phyloP scores from a whole-genome alignment of 1,140 invertebrate species.

The Bombus confusus region DNA sequence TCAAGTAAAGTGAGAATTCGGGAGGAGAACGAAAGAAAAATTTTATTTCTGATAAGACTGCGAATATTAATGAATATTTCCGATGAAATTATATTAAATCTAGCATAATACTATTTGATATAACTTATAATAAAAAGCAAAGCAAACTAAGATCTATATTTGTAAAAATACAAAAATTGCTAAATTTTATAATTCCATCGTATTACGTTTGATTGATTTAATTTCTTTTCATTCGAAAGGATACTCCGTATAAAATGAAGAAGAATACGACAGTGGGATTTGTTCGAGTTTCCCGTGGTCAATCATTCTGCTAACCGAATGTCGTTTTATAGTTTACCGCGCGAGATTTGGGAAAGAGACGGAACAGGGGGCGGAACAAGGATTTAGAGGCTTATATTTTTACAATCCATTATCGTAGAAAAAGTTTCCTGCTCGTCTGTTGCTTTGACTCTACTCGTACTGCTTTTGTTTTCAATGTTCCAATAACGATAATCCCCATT shows the following conservation, averaged over 20 bases:
- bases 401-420: conserved; percentile 4
- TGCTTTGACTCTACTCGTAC: not conserved
- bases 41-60: no score
- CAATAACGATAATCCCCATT: not conserved
- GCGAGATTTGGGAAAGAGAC: no score
- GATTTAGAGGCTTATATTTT: not conserved
- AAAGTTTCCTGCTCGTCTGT: not conserved
- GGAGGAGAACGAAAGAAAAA: no score
- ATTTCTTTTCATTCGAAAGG: not conserved
- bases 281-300: not conserved
- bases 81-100: no score
- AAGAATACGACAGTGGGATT: not conserved
- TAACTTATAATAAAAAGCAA: no score
- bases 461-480: not conserved
- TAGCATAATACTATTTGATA: no score
- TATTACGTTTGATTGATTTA: not conserved
- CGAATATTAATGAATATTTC: no score
- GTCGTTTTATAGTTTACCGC: not conserved
- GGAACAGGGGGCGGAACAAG: not conserved
- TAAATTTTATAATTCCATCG: not conserved
- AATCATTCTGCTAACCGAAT: not conserved
- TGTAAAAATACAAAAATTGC: not conserved
- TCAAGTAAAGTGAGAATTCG: no score
- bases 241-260: not conserved
- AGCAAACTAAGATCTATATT: not conserved